These are phyloP conservation scores for Bombus fervidus DNA, from an alignment of 1,140 invertebrate species.

Conservation along the genomic window DNA sequence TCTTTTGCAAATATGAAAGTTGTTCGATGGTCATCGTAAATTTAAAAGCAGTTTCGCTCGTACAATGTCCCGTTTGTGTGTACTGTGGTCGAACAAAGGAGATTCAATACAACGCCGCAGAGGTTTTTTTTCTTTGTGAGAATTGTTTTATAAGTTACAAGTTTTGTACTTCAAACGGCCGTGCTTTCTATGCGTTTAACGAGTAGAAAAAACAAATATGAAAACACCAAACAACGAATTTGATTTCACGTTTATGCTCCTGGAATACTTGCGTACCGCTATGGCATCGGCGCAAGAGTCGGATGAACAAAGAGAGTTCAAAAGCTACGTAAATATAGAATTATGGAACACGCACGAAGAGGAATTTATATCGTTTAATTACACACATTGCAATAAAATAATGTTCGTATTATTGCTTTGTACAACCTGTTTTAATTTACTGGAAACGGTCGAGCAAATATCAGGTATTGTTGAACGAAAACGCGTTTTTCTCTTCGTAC, in stretches of 20 bases:
- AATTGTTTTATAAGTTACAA: not conserved
- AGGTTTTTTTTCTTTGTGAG: not conserved
- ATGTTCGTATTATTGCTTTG: too few species aligned
- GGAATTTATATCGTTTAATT: conserved; percentile 17
- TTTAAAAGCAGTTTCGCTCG: too few species aligned
- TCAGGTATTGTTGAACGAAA: too few species aligned
- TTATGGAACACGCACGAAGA: not conserved
- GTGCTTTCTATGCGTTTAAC: too few species aligned
- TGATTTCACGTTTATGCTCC: not conserved
- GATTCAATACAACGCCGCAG: not conserved
- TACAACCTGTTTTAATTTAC: not conserved
- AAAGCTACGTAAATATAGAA: not conserved
- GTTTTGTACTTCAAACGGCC: not conserved
- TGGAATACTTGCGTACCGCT: not conserved
- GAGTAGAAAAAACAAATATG: not conserved
- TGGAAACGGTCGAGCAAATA: not conserved
- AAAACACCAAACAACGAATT: too few species aligned
- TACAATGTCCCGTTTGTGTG: too few species aligned
- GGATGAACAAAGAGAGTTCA: not conserved
- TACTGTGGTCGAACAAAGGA: not conserved
- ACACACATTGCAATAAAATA: not conserved
- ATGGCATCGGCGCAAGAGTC: not conserved
- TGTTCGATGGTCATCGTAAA: too few species aligned
- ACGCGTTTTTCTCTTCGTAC: not conserved
- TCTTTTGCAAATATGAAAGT: too few species aligned